Evolutionary conservation across 2,888 invertebrate genomes (phyloP).

Genomic region (Anodontia alba): DNA sequence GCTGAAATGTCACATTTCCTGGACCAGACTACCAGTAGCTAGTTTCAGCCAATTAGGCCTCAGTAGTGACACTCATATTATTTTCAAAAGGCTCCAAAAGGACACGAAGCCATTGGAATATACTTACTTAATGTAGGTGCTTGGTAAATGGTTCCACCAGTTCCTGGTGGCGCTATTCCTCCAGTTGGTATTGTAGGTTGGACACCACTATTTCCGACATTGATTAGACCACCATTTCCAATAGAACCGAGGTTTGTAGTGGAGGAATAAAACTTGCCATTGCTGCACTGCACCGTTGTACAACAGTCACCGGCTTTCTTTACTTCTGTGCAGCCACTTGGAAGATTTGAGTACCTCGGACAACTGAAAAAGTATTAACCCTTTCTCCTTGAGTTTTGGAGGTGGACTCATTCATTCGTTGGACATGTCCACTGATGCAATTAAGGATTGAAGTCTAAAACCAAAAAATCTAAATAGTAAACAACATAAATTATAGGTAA

Average conservation of each 20-base stretch:
- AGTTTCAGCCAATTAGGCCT: no score
- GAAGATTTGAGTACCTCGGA: slow-evolving; percentile 73
- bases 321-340: slow-evolving; percentile 64
- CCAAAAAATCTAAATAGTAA: not conserved
- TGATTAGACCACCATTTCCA: slow-evolving; percentile 73
- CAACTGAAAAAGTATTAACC: slow-evolving; percentile 60
- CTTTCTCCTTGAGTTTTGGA: no score
- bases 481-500: no score
- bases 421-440: no score
- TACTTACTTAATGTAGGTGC: slow-evolving; percentile 70
- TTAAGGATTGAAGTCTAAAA: not conserved
- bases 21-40: no score
- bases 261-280: slow-evolving; percentile 70
- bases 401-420: not conserved
- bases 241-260: slow-evolving; percentile 71
- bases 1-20: no score
- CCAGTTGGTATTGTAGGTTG: slow-evolving; percentile 71
- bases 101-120: no score
- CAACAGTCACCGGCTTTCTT: slow-evolving; percentile 75
- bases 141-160: slow-evolving; percentile 69
- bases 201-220: slow-evolving; percentile 55
- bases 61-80: no score
- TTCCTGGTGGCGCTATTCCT: slow-evolving; percentile 68
- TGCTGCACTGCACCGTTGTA: slow-evolving; percentile 64
- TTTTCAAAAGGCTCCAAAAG: no score